Percentiles rank a stretch among this genome's conserved stretches.
Conservation (phyloP, 2,888 invertebrate species). For the Drosophila kanekoi region DNA sequence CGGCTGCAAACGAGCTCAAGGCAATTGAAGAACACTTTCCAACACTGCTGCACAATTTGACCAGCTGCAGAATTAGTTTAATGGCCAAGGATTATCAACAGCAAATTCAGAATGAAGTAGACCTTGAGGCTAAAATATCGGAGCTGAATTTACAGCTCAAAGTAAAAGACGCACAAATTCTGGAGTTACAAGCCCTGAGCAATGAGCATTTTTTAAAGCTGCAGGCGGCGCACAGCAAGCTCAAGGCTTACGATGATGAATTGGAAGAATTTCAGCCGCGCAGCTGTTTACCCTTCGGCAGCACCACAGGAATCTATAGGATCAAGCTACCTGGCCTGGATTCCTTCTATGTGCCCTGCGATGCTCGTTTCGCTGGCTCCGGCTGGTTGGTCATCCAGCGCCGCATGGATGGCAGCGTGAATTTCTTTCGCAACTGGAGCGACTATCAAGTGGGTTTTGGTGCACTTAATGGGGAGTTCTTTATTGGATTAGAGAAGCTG, state of each 20-base stretch:
- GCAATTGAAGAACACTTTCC: background rate
- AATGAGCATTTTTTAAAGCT: background rate
- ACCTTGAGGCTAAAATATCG: background rate
- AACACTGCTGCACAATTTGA: slow-evolving; percentile 2
- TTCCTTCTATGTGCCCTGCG: slow-evolving; percentile 87
- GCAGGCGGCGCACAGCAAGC: background rate
- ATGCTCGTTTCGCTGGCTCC: slow-evolving; percentile 86
- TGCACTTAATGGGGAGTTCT: slow-evolving; percentile 89
- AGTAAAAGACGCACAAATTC: background rate
- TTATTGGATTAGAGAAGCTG: slow-evolving; percentile 89
- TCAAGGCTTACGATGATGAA: slow-evolving; percentile 11
- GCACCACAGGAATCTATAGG: slow-evolving; percentile 25
- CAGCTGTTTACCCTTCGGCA: slow-evolving; percentile 35
- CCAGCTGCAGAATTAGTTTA: background rate
- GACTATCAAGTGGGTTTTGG: slow-evolving; percentile 90
- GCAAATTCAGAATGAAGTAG: background rate
- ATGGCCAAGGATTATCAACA: background rate
- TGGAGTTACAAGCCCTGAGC: background rate
- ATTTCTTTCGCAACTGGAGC: slow-evolving; percentile 88
- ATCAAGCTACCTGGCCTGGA: slow-evolving; percentile 13
- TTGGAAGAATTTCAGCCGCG: slow-evolving; percentile 19
- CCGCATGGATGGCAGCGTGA: slow-evolving; percentile 88
- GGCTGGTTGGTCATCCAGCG: slow-evolving; percentile 90
- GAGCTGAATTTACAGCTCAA: background rate
- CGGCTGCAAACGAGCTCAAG: background rate